Evolutionary conservation across 2,113 vertebrate species (phyloP), one percentile per base, ranked within the genome.

Genomic region (Aptenodytes forsteri): DNA sequence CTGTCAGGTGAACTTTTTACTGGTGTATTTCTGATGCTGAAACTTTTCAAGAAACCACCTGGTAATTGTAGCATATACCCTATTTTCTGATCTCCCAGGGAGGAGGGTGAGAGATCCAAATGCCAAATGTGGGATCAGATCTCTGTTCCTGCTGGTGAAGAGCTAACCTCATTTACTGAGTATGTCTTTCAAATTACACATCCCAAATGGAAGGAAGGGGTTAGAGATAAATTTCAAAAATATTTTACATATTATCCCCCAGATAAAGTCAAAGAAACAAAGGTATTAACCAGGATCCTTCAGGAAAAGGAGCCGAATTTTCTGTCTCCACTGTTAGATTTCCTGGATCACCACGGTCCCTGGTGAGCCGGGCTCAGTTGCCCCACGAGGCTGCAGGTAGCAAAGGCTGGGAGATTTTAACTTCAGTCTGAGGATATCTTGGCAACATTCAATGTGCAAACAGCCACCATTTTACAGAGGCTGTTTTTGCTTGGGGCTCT

Each of bases 191-290:
- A 70, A 36, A 70, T 25, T 23, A 8, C 8, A n/a, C 49, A 13
- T 30, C 34, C 50, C 18, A n/a, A 0, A 0, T 50, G 42, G 58
- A 72, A 76, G n/a, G 50, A 83, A 32, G 3, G 11, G 5, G 18
- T 36, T 87, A 49, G 40, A 67, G 59, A 78, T 11, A 47, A 19
- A 64, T 38, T 59, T 75, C 16, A 65, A 27, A 78, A 84, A 55
- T 80, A 81, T 55, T 78, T 94, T 47, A 11, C 14, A 0, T 61
- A 9, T 69, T 77, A 82, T 81, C 22, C 8, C 52, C 11, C 3
- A 17, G 19, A 62, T 58, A 50, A 80, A 92, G 46, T 56, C 16
- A 90, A 76, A 65, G 82, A 66, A 90, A 81, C 66, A 93, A 70
- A 70, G 29, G 46, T 47, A 73, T 67, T 94, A 94, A 89, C 13